Evolutionary conservation across 2,113 vertebrate species (phyloP).

Genomic region (Psilopsiagon aymara): DNA sequence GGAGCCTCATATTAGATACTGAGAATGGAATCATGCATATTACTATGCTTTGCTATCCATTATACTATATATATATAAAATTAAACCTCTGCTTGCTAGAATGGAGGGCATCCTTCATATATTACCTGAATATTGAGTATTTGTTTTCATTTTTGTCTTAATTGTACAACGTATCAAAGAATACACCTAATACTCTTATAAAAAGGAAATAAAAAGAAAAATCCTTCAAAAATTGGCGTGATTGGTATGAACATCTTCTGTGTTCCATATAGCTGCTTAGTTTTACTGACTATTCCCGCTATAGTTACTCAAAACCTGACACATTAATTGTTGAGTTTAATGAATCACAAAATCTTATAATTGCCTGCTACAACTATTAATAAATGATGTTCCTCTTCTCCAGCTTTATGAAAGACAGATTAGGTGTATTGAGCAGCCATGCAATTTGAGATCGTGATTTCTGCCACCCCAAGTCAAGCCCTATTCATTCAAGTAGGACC

Average conservation of each 20-base stretch:
- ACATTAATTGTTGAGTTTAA: background rate
- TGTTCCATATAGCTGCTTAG: background rate
- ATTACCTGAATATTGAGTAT: background rate
- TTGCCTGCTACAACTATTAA: background rate
- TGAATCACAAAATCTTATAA: background rate
- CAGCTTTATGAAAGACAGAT: background rate
- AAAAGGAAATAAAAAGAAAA: background rate
- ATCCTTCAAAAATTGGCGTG: background rate
- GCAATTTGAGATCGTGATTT: accelerated
- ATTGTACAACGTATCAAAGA: background rate
- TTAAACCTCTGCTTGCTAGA: background rate
- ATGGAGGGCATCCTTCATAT: background rate
- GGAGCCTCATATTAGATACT: background rate
- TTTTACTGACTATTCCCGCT: conserved; percentile 15
- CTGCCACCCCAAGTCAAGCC: background rate
- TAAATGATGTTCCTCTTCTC: background rate
- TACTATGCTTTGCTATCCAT: background rate
- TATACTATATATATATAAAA: background rate
- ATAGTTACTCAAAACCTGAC: background rate
- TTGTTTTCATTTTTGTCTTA: background rate
- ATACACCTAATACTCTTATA: background rate
- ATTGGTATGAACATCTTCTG: background rate
- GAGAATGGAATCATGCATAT: background rate
- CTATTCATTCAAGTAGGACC: background rate
- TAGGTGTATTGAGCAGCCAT: background rate